Conservation (phyloP, 1,140 invertebrate genomes). For the Trichonephila clavipes region DNA sequence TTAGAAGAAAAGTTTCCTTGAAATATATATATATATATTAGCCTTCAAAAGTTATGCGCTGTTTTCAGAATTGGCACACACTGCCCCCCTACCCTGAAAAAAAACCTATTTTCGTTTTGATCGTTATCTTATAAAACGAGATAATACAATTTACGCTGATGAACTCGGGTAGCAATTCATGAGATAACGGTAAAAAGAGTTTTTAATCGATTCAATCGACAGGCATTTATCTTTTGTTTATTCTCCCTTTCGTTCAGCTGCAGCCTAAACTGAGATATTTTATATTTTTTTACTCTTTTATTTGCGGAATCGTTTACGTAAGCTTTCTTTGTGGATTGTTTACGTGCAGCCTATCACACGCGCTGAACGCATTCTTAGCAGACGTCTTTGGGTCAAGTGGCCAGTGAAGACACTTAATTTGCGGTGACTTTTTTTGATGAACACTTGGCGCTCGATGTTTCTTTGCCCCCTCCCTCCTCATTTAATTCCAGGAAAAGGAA, state of each 20-base stretch:
- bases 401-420: neutral
- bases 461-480: neutral
- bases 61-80: too few species aligned
- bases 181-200: neutral
- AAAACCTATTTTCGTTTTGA: neutral
- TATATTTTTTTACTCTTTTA: neutral
- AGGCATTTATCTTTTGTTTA: conserved; percentile 16
- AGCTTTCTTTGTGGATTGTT: neutral
- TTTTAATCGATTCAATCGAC: conserved; percentile 9
- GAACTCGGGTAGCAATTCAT: neutral
- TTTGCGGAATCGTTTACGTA: neutral
- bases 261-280: neutral
- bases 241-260: neutral
- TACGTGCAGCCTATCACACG: conserved; percentile 1
- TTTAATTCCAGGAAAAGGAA: neutral
- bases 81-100: too few species aligned
- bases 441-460: neutral
- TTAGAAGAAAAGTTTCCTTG: too few species aligned
- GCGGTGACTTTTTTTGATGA: neutral
- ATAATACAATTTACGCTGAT: neutral
- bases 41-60: too few species aligned
- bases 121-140: neutral
- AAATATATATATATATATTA: too few species aligned
- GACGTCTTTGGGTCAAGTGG: conserved; percentile 18
- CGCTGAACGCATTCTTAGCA: neutral